Base-by-base conservation (phyloP, 2,797 vertebrate species). In the Sitta carolinensis region DNA sequence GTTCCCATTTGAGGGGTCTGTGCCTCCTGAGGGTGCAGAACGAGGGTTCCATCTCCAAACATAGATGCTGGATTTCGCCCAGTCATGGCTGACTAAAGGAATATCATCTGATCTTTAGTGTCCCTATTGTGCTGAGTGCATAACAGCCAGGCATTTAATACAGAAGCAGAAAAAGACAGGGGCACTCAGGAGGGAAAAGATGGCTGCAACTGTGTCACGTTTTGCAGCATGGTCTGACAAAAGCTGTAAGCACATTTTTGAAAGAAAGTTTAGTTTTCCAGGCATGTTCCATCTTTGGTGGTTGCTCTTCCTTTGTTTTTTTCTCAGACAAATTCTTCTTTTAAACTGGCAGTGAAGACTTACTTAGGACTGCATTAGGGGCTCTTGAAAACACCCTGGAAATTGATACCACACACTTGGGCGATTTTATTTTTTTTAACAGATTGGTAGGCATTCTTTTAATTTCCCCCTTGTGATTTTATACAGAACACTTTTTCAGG, bases 361-460 rank as follows among this genome's bases (percentile, higher is more conserved):
- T 94, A 91, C 89, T 95, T 95, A 90, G 90, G 78, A 82, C 75
- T 92, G 75, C 61, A 89, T 92, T 93, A 95, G 73, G 90, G 69
- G 62, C 43, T 95, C 51, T 83, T 93, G 87, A 92, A 96, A 94
- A 92, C 51, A 94, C 72, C 69, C 58, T 94, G 82, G 76, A 96
- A 96, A 96, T 92, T 96, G 95, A 90, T 93, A 94, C 90, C 94
- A 95, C 87, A 95, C 95, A 95, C 89, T 96, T 93, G 84, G 87
- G 43, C 25, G 62, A 84, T 95, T 96, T 95, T 94, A 87, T 94
- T 87, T 95, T 95, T 97, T 94, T 97, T 94, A 95, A 94, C 94
- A 96, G 95, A 95, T 94, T 94, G 89, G 84, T 95, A 95, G 90
- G 64, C 93, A 95, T 95, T 95, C 84, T 85, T 85, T 90, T 92